phyloP scores from a whole-genome alignment of 2,113 vertebrate genomes.

The Sporophila hypoxantha region DNA sequence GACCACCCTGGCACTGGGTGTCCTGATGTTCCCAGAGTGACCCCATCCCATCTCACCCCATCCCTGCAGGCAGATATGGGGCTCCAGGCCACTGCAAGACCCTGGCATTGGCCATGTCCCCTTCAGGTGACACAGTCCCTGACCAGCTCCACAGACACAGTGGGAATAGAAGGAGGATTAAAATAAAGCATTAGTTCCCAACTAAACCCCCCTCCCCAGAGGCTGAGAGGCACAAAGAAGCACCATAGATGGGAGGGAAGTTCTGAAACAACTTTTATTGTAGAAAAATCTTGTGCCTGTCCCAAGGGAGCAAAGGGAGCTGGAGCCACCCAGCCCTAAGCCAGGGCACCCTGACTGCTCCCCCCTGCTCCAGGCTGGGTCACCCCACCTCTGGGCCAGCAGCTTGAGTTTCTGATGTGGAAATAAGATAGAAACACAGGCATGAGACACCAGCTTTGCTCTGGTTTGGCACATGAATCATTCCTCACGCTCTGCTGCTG shows the following conservation, averaged over 20 bases:
- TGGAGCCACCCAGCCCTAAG: not conserved
- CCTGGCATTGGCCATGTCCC: not conserved
- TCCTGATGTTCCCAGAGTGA: not conserved
- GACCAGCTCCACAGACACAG: fast-evolving
- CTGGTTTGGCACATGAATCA: conserved; percentile 5
- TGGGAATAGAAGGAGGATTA: not conserved
- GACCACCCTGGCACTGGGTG: not conserved
- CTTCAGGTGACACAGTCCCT: not conserved
- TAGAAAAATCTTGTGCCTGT: not conserved
- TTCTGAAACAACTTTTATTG: not conserved
- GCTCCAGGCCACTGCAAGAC: not conserved
- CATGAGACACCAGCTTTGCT: not conserved
- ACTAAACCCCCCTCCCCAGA: not conserved
- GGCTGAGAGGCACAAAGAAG: not conserved
- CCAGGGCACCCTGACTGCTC: not conserved
- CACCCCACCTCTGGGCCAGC: not conserved
- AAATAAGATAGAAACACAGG: not conserved
- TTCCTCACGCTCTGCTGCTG: not conserved
- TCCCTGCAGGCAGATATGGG: not conserved
- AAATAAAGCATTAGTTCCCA: not conserved
- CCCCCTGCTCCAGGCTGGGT: not conserved
- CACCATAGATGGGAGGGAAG: not conserved
- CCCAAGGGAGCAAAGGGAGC: not conserved
- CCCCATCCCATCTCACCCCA: not conserved
- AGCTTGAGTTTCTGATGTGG: not conserved